phyloP scores from a whole-genome alignment of 2,888 invertebrate species.

The Choreutis nemorana region DNA sequence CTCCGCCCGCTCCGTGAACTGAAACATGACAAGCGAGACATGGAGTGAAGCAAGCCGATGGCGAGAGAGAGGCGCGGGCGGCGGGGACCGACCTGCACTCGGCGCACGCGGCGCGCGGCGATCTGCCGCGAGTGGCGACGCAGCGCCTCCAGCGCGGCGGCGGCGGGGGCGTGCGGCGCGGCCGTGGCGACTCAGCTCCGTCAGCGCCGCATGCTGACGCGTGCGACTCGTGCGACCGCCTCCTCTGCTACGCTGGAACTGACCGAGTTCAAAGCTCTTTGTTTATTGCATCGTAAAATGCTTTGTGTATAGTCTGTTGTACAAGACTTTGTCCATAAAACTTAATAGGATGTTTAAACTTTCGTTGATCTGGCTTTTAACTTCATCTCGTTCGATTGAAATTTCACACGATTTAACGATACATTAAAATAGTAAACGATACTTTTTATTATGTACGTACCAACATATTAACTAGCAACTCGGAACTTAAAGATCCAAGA shows the following conservation, averaged over 20 bases:
- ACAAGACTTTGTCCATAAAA: no score
- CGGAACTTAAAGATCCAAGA: no score
- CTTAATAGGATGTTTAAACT: no score
- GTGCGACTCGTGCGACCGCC: not conserved
- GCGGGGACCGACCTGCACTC: slow-evolving; percentile 76
- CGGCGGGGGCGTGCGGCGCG: slow-evolving; percentile 13
- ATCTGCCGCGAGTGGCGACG: slow-evolving; percentile 86
- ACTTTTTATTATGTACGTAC: no score
- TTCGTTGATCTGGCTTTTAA: no score
- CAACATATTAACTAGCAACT: no score
- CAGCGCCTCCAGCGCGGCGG: slow-evolving; percentile 74
- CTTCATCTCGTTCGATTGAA: no score
- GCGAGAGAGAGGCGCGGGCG: slow-evolving; percentile 12
- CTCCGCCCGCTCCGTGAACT: slow-evolving; percentile 55
- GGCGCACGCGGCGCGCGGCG: slow-evolving; percentile 80
- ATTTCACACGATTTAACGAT: no score
- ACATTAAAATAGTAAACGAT: no score
- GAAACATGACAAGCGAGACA: slow-evolving; percentile 25
- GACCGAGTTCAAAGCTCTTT: slow-evolving; percentile 24
- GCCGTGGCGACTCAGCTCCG: not conserved
- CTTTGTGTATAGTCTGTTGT: slow-evolving; percentile 14
- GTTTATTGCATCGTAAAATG: slow-evolving; percentile 31
- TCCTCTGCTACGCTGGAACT: slow-evolving; percentile 7
- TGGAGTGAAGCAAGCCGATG: slow-evolving; percentile 1
- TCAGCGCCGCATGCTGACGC: no score